phyloP scores from a whole-genome alignment of 2,113 vertebrate species.

The Pimephales promelas region DNA sequence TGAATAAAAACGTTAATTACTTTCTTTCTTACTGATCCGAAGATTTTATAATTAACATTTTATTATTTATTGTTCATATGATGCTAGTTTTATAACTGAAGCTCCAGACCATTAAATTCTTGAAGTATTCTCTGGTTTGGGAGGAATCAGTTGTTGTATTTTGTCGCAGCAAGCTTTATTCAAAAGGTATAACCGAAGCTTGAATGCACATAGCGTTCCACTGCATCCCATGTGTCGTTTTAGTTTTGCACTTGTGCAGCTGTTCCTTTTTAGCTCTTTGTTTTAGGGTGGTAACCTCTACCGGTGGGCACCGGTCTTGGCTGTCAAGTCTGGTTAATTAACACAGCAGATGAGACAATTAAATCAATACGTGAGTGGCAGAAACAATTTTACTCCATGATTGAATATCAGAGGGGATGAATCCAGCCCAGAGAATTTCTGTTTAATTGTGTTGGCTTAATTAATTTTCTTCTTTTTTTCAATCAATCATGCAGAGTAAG shows the following conservation, averaged over 20 bases:
- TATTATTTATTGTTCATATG: not conserved
- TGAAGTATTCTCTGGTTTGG: too few species aligned
- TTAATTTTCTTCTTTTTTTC: slow-evolving; percentile 56
- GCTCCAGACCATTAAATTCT: too few species aligned
- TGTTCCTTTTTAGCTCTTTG: slow-evolving; percentile 25
- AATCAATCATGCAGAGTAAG: slow-evolving; percentile 44
- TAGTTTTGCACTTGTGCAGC: slow-evolving; percentile 17
- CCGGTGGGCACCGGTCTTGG: slow-evolving; percentile 44
- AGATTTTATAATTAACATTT: too few species aligned
- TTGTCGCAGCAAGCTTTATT: not conserved
- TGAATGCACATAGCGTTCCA: not conserved
- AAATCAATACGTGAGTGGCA: slow-evolving; percentile 70
- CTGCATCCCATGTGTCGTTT: not conserved
- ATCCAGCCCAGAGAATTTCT: slow-evolving; percentile 56
- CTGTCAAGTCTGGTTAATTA: slow-evolving; percentile 68
- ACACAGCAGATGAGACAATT: slow-evolving; percentile 63
- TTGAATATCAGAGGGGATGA: slow-evolving; percentile 64
- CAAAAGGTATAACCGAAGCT: not conserved
- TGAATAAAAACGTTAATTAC: too few species aligned
- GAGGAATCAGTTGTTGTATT: too few species aligned
- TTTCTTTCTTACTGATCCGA: too few species aligned
- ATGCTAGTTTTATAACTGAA: too few species aligned
- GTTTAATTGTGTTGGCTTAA: slow-evolving; percentile 67
- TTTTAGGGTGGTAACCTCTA: slow-evolving; percentile 42
- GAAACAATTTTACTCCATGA: slow-evolving; percentile 67